These are phyloP conservation scores for Pseudomyrmex concolor DNA, from an alignment of 1,140 invertebrate genomes.

Conservation along the genomic window DNA sequence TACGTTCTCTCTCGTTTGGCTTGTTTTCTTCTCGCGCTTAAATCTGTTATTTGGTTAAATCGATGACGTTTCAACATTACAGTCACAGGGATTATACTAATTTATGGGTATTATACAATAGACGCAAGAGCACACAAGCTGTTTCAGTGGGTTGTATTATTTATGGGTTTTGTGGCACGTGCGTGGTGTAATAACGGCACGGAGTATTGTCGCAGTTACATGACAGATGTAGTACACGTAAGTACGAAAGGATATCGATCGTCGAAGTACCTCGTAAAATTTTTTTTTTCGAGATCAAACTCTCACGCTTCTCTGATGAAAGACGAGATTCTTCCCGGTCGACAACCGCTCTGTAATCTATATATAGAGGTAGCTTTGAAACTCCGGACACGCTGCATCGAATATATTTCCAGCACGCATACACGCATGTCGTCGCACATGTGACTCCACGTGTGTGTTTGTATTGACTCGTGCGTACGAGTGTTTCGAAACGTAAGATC, in stretches of 20 bases:
- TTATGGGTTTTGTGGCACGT: conserved; percentile 28
- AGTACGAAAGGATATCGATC: conserved; percentile 30
- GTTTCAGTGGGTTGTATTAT: conserved; percentile 13
- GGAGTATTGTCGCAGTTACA: conserved; percentile 1
- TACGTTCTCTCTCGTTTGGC: background rate
- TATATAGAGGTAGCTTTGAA: conserved; percentile 72
- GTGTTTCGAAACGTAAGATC: conserved; percentile 22
- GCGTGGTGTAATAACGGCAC: background rate
- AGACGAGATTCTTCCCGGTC: conserved; percentile 68
- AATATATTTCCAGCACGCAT: conserved; percentile 70
- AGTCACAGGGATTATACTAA: conserved; percentile 23
- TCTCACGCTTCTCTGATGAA: conserved; percentile 65
- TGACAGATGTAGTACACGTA: background rate
- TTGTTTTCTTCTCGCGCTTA: background rate
- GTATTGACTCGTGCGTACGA: background rate
- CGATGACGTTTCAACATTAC: background rate
- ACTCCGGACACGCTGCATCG: conserved; percentile 70
- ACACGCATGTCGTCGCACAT: background rate
- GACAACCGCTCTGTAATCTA: conserved; percentile 72
- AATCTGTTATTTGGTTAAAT: background rate
- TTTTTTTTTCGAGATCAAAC: conserved; percentile 53
- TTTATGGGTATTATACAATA: conserved; percentile 10
- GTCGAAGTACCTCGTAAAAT: conserved; percentile 27
- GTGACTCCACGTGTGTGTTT: conserved; percentile 6
- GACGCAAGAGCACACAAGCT: conserved; percentile 9